phyloP scores from a whole-genome alignment of 2,888 invertebrate genomes.

The Girardia tigrina region DNA sequence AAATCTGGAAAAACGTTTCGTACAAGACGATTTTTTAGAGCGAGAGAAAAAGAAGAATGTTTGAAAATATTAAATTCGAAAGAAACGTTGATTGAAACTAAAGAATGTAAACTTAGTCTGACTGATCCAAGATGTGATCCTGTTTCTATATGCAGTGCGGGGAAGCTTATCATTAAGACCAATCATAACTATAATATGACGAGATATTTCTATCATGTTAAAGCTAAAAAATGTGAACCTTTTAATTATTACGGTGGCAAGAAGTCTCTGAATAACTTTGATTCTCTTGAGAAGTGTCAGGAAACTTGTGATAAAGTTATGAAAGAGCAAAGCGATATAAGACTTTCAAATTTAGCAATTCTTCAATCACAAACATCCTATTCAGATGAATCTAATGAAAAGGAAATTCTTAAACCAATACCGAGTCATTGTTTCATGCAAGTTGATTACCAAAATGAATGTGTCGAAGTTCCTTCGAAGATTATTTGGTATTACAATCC shows the following conservation, averaged over 20 bases:
- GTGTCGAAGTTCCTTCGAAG: not conserved
- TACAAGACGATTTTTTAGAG: not conserved
- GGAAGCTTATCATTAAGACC: not conserved
- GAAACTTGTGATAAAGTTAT: not conserved
- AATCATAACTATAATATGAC: not conserved
- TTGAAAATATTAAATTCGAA: not conserved
- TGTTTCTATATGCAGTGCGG: not conserved
- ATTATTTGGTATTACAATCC: not conserved
- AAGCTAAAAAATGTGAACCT: conserved; percentile 61
- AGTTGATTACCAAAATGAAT: not conserved
- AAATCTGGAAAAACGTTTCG: conserved; percentile 1
- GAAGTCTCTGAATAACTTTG: conserved; percentile 74
- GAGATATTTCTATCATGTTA: conserved; percentile 65
- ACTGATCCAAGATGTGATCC: not conserved
- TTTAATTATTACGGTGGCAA: conserved; percentile 72
- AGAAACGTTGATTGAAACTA: not conserved
- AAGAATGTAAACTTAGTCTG: not conserved
- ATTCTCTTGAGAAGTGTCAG: conserved; percentile 43
- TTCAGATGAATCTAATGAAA: not conserved
- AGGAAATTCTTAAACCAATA: not conserved
- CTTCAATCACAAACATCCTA: not conserved
- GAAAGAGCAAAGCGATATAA: not conserved
- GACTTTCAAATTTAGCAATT: not conserved
- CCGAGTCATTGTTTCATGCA: not conserved
- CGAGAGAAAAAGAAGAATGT: conserved; percentile 8